Percentiles rank a stretch among this genome's conserved stretches.
These are phyloP conservation scores for Cyrtonyx montezumae DNA, from an alignment of 2,113 vertebrate genomes.

Conservation along the genomic window DNA sequence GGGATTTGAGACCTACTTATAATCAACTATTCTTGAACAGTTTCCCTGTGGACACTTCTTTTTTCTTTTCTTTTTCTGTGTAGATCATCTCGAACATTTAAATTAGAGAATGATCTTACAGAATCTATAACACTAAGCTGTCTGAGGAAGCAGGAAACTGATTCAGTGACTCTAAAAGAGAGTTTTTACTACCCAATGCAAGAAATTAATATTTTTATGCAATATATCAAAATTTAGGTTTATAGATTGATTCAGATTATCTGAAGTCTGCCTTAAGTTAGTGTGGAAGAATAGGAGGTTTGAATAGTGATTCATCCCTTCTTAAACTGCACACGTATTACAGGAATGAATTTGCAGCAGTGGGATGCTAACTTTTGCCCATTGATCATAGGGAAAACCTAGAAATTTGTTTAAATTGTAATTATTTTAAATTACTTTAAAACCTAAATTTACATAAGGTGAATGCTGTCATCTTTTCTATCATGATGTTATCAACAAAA, in stretches of 20 bases:
- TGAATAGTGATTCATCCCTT: background rate
- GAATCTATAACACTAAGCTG: background rate
- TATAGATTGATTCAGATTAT: background rate
- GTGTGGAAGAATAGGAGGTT: background rate
- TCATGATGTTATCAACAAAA: background rate
- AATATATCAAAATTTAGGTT: background rate
- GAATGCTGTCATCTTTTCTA: background rate
- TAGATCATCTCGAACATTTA: background rate
- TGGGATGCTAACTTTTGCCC: background rate
- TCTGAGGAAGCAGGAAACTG: background rate
- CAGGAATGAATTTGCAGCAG: background rate
- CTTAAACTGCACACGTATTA: background rate
- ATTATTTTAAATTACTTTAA: background rate
- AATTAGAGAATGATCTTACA: background rate
- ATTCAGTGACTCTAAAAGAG: background rate
- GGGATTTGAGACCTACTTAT: background rate
- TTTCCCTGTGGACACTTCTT: background rate
- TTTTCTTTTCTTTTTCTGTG: background rate
- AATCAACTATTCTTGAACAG: background rate
- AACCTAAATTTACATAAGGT: background rate
- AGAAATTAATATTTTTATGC: background rate
- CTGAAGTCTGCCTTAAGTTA: background rate
- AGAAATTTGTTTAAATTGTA: background rate
- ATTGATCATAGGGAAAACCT: background rate
- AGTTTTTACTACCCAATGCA: background rate